These are phyloP conservation scores for Sitophilus oryzae DNA, from an alignment of 1,140 invertebrate species.

Conservation along the genomic window DNA sequence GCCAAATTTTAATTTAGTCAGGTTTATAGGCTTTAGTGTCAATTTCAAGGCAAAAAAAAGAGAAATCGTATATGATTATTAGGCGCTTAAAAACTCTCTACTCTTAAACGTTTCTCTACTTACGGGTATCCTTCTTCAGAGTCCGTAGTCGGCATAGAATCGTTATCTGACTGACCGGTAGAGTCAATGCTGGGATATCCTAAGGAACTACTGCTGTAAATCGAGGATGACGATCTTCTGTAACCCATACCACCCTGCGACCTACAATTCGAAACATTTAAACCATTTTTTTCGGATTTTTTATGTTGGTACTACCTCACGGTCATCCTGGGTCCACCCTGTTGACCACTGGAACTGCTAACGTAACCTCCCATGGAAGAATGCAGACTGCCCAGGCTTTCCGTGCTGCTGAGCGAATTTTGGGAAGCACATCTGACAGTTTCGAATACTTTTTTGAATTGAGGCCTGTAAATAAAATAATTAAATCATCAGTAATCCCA, in stretches of 20 bases:
- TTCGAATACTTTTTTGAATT: constrained; percentile 76
- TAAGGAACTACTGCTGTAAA: constrained; percentile 44
- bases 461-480: constrained; percentile 48
- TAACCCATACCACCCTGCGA: constrained; percentile 33
- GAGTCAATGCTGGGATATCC: constrained; percentile 52
- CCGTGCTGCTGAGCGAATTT: constrained; percentile 47
- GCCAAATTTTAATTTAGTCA: too few species aligned
- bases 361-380: constrained; percentile 44
- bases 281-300: too few species aligned
- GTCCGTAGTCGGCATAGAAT: constrained; percentile 51
- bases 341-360: constrained; percentile 45
- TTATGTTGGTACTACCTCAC: too few species aligned
- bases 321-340: constrained; percentile 49
- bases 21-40: too few species aligned
- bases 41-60: constrained; percentile 8
- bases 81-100: too few species aligned
- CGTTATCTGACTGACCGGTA: constrained; percentile 47
- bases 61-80: too few species aligned
- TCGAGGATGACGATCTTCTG: constrained; percentile 39
- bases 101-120: constrained; percentile 36
- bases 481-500: too few species aligned
- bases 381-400: constrained; percentile 41
- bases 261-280: background rate
- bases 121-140: constrained; percentile 64
- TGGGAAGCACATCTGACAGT: constrained; percentile 72